phyloP scores from a whole-genome alignment of 2,797 vertebrate genomes.

The Acanthurus tractus region DNA sequence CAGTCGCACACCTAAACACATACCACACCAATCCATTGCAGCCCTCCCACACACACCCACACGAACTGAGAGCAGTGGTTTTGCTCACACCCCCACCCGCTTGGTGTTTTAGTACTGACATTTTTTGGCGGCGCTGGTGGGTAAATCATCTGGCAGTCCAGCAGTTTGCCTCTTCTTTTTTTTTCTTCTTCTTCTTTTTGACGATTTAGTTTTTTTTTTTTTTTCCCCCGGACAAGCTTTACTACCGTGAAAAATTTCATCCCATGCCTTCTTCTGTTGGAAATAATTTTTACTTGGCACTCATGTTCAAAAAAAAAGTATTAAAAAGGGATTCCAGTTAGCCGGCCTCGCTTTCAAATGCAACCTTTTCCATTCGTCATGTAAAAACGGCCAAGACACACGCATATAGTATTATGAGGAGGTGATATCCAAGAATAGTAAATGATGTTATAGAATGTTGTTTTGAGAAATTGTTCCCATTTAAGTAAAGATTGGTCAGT shows the following conservation, averaged over 20 bases:
- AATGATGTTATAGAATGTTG: slow-evolving; percentile 44
- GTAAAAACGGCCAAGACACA: slow-evolving; percentile 32
- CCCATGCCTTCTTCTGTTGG: slow-evolving; percentile 36
- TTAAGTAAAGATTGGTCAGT: slow-evolving; percentile 24
- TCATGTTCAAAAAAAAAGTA: slow-evolving; percentile 39
- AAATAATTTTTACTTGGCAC: slow-evolving; percentile 59
- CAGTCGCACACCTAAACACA: slow-evolving; percentile 38
- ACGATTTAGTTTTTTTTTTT: slow-evolving; percentile 4
- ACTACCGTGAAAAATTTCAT: slow-evolving; percentile 58
- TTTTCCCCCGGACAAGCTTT: slow-evolving; percentile 48
- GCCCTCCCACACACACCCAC: slow-evolving; percentile 9
- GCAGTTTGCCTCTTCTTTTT: slow-evolving; percentile 44
- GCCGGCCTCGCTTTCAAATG: slow-evolving; percentile 32
- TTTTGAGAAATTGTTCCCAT: slow-evolving; percentile 29
- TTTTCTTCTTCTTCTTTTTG: slow-evolving; percentile 53
- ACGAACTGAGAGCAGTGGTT: slow-evolving; percentile 36
- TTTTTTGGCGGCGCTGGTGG: slow-evolving; percentile 41
- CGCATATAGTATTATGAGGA: slow-evolving; percentile 23
- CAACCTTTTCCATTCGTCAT: slow-evolving; percentile 52
- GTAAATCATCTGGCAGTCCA: slow-evolving; percentile 54
- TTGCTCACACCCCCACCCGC: slow-evolving; percentile 11
- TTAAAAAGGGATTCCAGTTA: background rate
- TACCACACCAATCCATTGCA: slow-evolving; percentile 18
- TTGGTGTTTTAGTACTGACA: slow-evolving; percentile 56
- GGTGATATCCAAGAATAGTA: slow-evolving; percentile 57